phyloP scores from a whole-genome alignment of 2,797 vertebrate genomes.

The Thunnus albacares region DNA sequence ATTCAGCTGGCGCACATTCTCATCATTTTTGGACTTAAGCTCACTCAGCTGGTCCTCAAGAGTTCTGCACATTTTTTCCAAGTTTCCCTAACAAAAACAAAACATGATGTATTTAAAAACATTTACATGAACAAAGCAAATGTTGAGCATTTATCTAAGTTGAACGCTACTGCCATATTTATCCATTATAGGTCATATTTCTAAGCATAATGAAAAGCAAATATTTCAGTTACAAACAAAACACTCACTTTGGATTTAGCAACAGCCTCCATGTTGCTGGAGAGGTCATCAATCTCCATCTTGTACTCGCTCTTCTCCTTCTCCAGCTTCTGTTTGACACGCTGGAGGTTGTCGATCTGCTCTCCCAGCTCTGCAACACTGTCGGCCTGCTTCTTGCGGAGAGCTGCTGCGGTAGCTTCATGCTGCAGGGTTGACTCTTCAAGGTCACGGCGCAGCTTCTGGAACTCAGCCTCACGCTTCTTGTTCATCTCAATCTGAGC shows the following conservation, averaged over 20 bases:
- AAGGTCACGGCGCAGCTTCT: no score
- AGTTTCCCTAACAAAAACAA: conserved; percentile 82
- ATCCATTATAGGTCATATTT: no score
- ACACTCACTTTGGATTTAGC: conserved; percentile 44
- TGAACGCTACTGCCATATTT: no score
- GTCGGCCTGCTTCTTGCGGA: conserved; percentile 63
- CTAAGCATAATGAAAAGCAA: no score
- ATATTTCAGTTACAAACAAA: background rate
- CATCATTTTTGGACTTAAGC: conserved; percentile 88
- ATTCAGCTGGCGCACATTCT: conserved; percentile 87
- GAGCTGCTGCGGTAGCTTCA: conserved; percentile 23
- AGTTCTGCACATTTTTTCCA: conserved; percentile 90
- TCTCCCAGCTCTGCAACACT: conserved; percentile 59
- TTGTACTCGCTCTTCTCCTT: conserved; percentile 63
- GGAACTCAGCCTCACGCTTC: no score
- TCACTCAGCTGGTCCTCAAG: conserved; percentile 91
- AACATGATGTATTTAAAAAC: background rate
- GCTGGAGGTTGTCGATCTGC: conserved; percentile 64
- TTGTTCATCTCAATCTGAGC: conserved; percentile 78
- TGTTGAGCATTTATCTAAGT: no score
- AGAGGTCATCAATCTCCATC: conserved; percentile 70
- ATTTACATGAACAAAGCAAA: no score
- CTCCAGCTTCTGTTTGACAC: conserved; percentile 60
- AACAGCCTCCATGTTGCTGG: conserved; percentile 64
- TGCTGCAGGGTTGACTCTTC: no score